These are phyloP conservation scores for Choloepus hoffmanni DNA, from an alignment of 2,113 vertebrate genomes.

Conservation along the genomic window DNA sequence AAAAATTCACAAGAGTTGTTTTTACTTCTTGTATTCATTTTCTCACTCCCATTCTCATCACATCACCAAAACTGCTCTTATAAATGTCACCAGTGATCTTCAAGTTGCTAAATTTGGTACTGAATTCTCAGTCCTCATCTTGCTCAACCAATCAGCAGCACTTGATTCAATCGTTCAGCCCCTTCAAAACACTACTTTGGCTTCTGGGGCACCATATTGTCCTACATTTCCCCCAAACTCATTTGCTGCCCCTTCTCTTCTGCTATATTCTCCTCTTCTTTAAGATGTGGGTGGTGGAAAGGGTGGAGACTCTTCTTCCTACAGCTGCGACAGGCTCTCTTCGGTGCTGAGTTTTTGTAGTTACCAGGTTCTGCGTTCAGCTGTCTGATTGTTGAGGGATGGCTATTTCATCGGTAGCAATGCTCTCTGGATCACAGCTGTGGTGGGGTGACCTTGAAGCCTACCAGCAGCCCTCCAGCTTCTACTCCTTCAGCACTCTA, in stretches of 20 bases:
- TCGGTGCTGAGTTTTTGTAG: not conserved
- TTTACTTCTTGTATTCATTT: conserved; percentile 5
- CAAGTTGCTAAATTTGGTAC: not conserved
- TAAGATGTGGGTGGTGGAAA: not conserved
- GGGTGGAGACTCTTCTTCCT: not conserved
- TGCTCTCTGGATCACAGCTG: not conserved
- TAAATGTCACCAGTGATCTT: not conserved
- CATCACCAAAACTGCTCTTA: not conserved
- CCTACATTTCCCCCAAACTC: not conserved
- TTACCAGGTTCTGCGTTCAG: not conserved
- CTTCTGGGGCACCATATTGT: not conserved
- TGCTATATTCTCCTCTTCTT: not conserved
- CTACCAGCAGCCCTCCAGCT: not conserved
- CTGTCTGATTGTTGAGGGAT: not conserved
- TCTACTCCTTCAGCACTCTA: not conserved
- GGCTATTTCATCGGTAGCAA: not conserved
- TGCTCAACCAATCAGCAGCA: not conserved
- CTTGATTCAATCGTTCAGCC: not conserved
- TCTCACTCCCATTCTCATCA: not conserved
- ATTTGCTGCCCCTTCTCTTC: not conserved
- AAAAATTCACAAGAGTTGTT: not conserved
- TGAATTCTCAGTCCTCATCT: not conserved
- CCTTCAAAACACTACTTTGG: not conserved
- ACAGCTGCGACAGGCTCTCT: not conserved
- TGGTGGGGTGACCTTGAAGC: not conserved